Conservation (phyloP, 2,113 vertebrate species). For the Hydrolagus affinis region DNA sequence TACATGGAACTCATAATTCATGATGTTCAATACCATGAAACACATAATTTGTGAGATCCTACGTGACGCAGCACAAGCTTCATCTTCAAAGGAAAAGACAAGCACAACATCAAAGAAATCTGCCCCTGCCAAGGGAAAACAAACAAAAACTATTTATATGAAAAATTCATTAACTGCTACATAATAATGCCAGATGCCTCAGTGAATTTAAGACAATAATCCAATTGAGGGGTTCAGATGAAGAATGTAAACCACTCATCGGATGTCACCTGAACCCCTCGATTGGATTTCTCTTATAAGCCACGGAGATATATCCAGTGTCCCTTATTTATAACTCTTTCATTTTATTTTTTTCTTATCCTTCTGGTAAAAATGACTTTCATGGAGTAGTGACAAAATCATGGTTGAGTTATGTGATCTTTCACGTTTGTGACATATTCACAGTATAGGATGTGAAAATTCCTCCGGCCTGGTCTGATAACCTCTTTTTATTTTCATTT, state of each 20-base stretch:
- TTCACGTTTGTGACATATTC: constrained; percentile 19
- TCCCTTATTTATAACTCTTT: background rate
- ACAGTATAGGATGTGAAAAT: background rate
- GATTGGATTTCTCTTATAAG: background rate
- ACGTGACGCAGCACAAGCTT: background rate
- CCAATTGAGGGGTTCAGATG: background rate
- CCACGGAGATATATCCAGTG: background rate
- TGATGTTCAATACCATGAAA: background rate
- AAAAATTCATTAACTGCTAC: background rate
- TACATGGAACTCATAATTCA: background rate
- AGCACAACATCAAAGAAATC: background rate
- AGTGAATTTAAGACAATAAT: background rate
- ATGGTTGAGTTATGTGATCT: background rate
- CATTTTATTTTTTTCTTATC: background rate
- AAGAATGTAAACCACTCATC: background rate
- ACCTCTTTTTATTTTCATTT: constrained; percentile 33
- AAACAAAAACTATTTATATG: background rate
- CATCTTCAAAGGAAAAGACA: constrained; percentile 12
- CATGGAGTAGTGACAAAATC: background rate
- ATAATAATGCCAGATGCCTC: background rate
- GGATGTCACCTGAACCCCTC: background rate
- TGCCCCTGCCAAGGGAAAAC: background rate
- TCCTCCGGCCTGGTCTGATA: constrained; percentile 21
- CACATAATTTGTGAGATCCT: background rate
- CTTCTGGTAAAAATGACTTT: background rate